A percentile compares a stretch with the other conserved stretches of the same genome.
Evolutionary conservation across 2,888 invertebrate genomes (phyloP).

Genomic region (Pomacea canaliculata): DNA sequence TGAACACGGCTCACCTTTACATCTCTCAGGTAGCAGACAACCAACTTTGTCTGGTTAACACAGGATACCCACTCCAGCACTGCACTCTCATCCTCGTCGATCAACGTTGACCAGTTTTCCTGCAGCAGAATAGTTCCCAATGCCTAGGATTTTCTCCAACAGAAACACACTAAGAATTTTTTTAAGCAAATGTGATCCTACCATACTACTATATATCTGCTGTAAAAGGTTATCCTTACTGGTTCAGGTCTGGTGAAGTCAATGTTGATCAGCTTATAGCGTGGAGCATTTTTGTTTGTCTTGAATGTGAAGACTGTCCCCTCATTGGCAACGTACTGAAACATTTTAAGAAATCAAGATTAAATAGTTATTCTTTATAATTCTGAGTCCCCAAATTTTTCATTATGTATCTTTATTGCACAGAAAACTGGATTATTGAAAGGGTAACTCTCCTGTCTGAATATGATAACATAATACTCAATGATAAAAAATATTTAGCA

Average conservation of each 20-base stretch:
- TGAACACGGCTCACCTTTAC: constrained; percentile 80
- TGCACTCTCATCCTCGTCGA: constrained; percentile 86
- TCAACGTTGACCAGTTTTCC: constrained; percentile 85
- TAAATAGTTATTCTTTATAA: not conserved
- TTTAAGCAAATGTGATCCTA: no score
- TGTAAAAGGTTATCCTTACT: constrained; percentile 71
- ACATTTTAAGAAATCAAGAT: constrained; percentile 10
- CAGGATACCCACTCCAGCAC: constrained; percentile 91
- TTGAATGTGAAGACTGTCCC: constrained; percentile 86
- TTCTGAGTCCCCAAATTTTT: not conserved
- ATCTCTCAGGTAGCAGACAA: constrained; percentile 91
- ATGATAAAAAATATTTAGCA: no score
- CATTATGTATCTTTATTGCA: no score
- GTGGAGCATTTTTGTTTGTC: constrained; percentile 94
- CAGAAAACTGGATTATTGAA: not conserved
- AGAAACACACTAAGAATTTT: no score
- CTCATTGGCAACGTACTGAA: constrained; percentile 89
- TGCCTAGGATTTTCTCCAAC: no score
- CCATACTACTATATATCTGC: not conserved
- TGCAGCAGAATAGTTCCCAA: constrained; percentile 64
- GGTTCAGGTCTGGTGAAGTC: constrained; percentile 69
- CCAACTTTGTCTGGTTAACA: constrained; percentile 86
- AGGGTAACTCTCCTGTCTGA: no score
- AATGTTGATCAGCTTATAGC: constrained; percentile 88
- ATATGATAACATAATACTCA: no score